phyloP scores from a whole-genome alignment of 2,113 vertebrate genomes.

The Halichoerus grypus region DNA sequence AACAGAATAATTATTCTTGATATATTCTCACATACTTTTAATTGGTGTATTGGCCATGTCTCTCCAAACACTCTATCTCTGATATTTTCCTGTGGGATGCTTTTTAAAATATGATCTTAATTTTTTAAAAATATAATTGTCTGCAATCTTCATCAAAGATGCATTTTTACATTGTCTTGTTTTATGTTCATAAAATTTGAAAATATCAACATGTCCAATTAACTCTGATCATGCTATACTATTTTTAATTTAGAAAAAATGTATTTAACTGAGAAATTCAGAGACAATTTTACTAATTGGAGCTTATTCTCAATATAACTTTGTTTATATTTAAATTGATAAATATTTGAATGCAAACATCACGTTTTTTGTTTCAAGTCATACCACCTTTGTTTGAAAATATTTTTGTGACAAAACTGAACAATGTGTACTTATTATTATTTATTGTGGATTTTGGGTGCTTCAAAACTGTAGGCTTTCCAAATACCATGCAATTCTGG shows the following conservation, averaged over 20 bases:
- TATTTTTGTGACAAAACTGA: neutral
- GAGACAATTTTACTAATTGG: neutral
- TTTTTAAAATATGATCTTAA: neutral
- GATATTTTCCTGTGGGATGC: neutral
- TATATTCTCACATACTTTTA: neutral
- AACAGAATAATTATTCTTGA: neutral
- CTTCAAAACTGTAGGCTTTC: neutral
- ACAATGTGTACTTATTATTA: neutral
- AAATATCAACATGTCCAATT: conserved; percentile 9
- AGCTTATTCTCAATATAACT: neutral
- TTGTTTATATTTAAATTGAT: neutral
- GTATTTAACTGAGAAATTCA: neutral
- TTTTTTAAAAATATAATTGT: neutral
- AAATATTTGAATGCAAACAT: neutral
- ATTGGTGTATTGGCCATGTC: neutral
- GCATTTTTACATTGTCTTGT: neutral
- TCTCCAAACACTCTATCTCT: neutral
- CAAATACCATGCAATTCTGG: neutral
- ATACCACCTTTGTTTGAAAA: neutral
- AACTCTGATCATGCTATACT: neutral
- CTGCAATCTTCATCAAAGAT: neutral
- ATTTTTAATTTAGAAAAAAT: neutral
- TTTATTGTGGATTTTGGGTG: neutral
- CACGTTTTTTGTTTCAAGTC: neutral
- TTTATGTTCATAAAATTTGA: conserved; percentile 44